Evolutionary conservation across 2,888 invertebrate genomes (phyloP).

Genomic region (Catotricha subobsoleta): DNA sequence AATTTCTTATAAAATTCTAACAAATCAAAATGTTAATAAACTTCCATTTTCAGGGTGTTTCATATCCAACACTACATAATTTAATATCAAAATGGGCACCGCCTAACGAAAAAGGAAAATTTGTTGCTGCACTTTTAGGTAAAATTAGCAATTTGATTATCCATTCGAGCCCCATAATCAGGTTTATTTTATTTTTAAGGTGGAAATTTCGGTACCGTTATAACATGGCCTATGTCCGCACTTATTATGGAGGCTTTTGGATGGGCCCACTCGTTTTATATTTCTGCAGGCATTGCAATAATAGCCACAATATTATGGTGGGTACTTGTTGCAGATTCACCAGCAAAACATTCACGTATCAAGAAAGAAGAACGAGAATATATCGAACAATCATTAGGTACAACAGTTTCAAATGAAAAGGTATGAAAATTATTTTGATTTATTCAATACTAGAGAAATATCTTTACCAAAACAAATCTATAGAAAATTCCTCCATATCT

Average conservation of each 20-base stretch:
- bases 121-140: conserved; percentile 50
- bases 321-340: conserved; percentile 43
- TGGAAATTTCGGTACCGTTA: conserved; percentile 50
- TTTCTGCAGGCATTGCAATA: conserved; percentile 36
- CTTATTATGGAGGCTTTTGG: conserved; percentile 40
- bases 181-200: too few relatives aligned
- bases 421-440: conserved; percentile 26
- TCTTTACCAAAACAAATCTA: neutral
- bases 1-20: too few relatives aligned
- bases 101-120: conserved; percentile 54
- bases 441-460: neutral
- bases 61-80: conserved; percentile 44
- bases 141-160: too few relatives aligned
- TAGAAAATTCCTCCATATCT: conserved; percentile 48
- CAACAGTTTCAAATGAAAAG: conserved; percentile 36
- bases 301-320: conserved; percentile 42
- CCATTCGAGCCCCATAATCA: too few relatives aligned
- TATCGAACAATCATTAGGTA: conserved; percentile 41
- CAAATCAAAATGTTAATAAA: too few relatives aligned
- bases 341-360: conserved; percentile 42
- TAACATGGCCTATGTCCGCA: conserved; percentile 43
- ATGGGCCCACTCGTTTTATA: conserved; percentile 51
- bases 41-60: conserved; percentile 33
- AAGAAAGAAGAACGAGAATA: conserved; percentile 41
- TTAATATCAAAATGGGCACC: conserved; percentile 56